Evolutionary conservation across 2,113 vertebrate genomes (phyloP).

Genomic region (Notarius quadriscutis): DNA sequence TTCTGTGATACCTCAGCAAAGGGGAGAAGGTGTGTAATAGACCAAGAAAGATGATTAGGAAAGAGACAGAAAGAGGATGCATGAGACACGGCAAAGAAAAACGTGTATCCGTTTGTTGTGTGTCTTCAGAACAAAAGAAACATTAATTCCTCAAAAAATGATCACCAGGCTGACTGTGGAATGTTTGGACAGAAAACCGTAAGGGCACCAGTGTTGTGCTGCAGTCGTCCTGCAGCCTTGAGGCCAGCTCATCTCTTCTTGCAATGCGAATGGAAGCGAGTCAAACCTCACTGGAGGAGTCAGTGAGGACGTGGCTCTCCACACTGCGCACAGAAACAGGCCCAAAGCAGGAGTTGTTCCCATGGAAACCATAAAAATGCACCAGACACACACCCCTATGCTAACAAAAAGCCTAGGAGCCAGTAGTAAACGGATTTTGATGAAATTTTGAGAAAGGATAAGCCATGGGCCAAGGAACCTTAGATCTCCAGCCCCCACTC

Average conservation of each 20-base stretch:
- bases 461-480: neutral
- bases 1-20: constrained; percentile 30
- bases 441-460: too few species aligned
- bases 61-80: neutral
- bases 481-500: neutral
- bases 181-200: neutral
- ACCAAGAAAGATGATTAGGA: neutral
- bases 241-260: neutral
- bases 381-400: constrained; percentile 25
- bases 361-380: constrained; percentile 42
- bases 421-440: too few species aligned
- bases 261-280: neutral
- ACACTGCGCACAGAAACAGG: neutral
- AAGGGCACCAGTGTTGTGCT: neutral
- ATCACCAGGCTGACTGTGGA: neutral
- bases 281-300: neutral
- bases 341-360: constrained; percentile 40
- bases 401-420: constrained; percentile 10
- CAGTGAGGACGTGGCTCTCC: neutral
- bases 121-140: neutral
- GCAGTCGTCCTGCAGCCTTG: neutral
- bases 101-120: neutral
- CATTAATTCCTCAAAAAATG: neutral
- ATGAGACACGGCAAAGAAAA: neutral
- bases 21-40: constrained; percentile 7